Conservation (phyloP, 2,888 invertebrate species). For the Gisinianus flammeolus region DNA sequence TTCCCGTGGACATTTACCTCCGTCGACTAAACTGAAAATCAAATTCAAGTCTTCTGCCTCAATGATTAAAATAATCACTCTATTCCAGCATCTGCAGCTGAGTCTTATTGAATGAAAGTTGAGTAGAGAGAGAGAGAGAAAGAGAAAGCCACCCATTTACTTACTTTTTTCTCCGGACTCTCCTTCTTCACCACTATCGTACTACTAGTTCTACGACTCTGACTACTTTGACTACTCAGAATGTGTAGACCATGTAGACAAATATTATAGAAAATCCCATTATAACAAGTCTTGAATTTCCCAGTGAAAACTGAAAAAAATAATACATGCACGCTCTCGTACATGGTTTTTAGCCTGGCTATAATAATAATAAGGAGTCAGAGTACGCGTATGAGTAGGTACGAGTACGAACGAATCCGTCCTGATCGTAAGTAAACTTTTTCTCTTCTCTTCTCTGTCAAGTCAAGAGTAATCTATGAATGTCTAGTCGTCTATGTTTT, state of each 20-base stretch:
- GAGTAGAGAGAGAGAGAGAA: neutral
- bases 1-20: constrained; percentile 33
- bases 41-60: constrained; percentile 50
- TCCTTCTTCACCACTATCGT: neutral
- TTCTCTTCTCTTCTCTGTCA: neutral
- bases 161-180: constrained; percentile 2
- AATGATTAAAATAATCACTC: constrained; percentile 56
- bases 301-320: too few species aligned
- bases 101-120: constrained; percentile 37
- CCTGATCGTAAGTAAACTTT: neutral
- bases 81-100: constrained; percentile 42
- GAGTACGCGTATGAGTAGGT: neutral
- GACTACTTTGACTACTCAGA: too few species aligned
- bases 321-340: neutral
- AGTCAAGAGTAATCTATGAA: constrained; percentile 14
- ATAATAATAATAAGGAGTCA: neutral
- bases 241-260: too few species aligned
- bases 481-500: neutral
- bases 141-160: constrained; percentile 9
- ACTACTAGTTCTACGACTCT: too few species aligned
- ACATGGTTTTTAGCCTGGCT: neutral
- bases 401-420: neutral
- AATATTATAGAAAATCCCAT: constrained; percentile 22
- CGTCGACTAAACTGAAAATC: constrained; percentile 40
- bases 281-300: constrained; percentile 23